A percentile compares a stretch with the other conserved stretches of the same genome.
phyloP scores from a whole-genome alignment of 1,140 invertebrate genomes.

The Pararge aegeria region DNA sequence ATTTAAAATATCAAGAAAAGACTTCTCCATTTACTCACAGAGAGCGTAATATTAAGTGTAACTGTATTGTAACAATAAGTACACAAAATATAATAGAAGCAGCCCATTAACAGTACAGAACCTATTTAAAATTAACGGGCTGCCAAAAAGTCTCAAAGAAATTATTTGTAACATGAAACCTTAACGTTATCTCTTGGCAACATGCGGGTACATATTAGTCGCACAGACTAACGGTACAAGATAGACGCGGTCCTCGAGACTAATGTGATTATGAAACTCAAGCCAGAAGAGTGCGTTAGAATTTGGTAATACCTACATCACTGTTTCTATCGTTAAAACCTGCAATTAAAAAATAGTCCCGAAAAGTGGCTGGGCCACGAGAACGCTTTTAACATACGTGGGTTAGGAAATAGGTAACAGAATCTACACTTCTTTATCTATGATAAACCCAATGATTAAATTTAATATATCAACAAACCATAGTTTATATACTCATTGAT shows the following conservation, averaged over 20 bases:
- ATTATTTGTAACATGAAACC: slow-evolving; percentile 18
- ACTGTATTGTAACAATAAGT: slow-evolving; percentile 1
- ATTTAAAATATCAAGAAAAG: background rate
- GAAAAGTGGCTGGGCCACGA: too few relatives aligned
- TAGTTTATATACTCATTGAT: too few relatives aligned
- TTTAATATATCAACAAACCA: too few relatives aligned
- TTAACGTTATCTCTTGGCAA: slow-evolving; percentile 34
- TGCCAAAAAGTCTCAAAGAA: slow-evolving; percentile 21
- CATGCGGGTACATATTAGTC: slow-evolving; percentile 22
- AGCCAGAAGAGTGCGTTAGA: too few relatives aligned
- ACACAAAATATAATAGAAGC: background rate
- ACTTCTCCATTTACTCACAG: background rate
- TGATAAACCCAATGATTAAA: too few relatives aligned
- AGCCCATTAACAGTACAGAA: slow-evolving; percentile 1
- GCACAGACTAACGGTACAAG: background rate
- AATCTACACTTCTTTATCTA: too few relatives aligned
- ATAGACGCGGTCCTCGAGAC: background rate
- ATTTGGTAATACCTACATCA: too few relatives aligned
- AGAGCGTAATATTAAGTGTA: background rate
- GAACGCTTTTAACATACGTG: too few relatives aligned
- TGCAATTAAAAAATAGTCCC: too few relatives aligned
- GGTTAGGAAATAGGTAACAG: too few relatives aligned
- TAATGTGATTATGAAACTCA: too few relatives aligned
- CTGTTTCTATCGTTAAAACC: too few relatives aligned
- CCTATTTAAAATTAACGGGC: slow-evolving; percentile 1